phyloP scores from a whole-genome alignment of 2,888 invertebrate species.

The Nezara viridula region DNA sequence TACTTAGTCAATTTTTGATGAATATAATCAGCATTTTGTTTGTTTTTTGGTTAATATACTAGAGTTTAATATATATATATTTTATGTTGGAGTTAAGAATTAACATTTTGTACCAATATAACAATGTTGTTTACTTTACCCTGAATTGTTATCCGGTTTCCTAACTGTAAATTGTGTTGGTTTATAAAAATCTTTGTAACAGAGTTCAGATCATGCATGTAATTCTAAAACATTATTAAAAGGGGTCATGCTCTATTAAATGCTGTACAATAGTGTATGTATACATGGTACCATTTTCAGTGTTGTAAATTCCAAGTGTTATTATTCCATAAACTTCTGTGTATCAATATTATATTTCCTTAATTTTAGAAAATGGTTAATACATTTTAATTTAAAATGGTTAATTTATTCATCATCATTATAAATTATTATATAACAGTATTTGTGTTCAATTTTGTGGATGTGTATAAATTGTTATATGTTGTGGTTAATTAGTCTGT shows the following conservation, averaged over 20 bases:
- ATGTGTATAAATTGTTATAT: neutral
- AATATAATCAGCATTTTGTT: neutral
- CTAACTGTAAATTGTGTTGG: neutral
- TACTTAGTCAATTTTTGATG: conserved; percentile 60
- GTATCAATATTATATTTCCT: neutral
- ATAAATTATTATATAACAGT: neutral
- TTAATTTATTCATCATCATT: neutral
- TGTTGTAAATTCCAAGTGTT: neutral
- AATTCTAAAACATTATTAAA: neutral
- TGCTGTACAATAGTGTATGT: neutral
- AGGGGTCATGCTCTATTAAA: neutral
- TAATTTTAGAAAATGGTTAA: neutral
- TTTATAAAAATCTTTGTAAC: neutral
- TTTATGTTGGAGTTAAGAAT: neutral
- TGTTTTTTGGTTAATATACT: neutral
- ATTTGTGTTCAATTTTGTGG: neutral
- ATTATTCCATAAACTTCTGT: neutral
- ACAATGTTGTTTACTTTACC: neutral
- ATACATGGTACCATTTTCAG: neutral
- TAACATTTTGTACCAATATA: neutral
- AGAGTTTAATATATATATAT: neutral
- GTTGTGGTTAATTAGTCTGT: neutral
- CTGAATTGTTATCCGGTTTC: neutral
- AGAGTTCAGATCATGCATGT: neutral
- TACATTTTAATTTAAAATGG: neutral